Evolutionary conservation across 2,113 vertebrate species (phyloP).

Genomic region (Lanius ludovicianus): DNA sequence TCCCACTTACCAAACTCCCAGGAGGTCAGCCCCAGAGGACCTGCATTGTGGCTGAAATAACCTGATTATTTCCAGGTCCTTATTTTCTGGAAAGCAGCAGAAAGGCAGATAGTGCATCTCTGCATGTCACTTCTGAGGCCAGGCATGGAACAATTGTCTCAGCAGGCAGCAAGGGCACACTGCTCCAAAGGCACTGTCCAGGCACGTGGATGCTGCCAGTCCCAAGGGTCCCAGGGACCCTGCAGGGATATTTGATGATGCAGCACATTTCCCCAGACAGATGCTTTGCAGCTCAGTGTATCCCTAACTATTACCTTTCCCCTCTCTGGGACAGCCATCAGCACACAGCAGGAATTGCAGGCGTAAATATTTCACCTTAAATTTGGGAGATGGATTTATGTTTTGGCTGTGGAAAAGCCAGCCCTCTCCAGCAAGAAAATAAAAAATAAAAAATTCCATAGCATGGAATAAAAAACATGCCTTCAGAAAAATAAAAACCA

Average conservation of each 20-base stretch:
- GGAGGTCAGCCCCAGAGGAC: background rate
- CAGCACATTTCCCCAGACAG: background rate
- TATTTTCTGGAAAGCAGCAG: background rate
- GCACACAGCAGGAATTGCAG: background rate
- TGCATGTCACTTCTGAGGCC: background rate
- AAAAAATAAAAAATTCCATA: fast-evolving
- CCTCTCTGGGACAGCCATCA: background rate
- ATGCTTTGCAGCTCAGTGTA: background rate
- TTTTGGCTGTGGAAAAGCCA: background rate
- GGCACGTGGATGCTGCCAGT: background rate
- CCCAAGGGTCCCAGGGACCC: background rate
- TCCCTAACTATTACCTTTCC: background rate
- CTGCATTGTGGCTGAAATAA: background rate
- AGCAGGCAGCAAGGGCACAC: background rate
- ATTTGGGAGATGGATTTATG: background rate
- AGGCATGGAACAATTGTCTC: fast-evolving
- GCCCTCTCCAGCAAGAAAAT: background rate
- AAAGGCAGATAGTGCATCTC: background rate
- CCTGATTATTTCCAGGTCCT: background rate
- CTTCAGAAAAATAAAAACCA: background rate
- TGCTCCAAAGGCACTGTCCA: fast-evolving
- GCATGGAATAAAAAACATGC: fast-evolving
- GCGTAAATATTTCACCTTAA: background rate
- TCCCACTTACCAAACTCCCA: background rate
- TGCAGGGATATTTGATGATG: background rate